Conservation (phyloP, 1,140 invertebrate genomes). For the Drosophila gunungcola region DNA sequence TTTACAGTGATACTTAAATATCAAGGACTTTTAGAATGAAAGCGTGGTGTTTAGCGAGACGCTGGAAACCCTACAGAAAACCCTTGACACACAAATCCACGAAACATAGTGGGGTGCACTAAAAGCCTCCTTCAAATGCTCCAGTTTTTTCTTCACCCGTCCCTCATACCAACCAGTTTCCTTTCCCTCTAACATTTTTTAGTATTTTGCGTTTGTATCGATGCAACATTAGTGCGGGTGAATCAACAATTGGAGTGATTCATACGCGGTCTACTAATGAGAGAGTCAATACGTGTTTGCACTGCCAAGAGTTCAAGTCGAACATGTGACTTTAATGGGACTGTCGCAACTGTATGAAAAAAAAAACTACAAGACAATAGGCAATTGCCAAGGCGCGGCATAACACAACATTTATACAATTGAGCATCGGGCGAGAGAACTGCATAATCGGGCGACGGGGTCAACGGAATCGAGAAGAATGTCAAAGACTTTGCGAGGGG, state of each 20-base stretch:
- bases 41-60: conserved; percentile 3
- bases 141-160: conserved; percentile 16
- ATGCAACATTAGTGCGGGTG: conserved; percentile 7
- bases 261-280: conserved; percentile 15
- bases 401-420: conserved; percentile 30
- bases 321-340: conserved; percentile 8
- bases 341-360: conserved; percentile 3
- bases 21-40: conserved; percentile 39
- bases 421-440: conserved; percentile 13
- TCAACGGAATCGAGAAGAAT: conserved; percentile 37
- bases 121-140: conserved; percentile 29
- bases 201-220: conserved; percentile 6
- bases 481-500: conserved; percentile 1
- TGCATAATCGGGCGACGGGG: conserved; percentile 40
- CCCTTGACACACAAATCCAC: conserved; percentile 38
- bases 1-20: conserved; percentile 42
- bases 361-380: conserved; percentile 17
- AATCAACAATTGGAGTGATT: conserved; percentile 32
- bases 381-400: conserved; percentile 3
- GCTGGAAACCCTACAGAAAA: conserved; percentile 11
- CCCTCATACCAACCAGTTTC: background rate
- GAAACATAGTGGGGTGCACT: background rate
- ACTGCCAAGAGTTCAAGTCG: conserved; percentile 10
- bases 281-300: conserved; percentile 8
- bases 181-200: background rate